phyloP scores from a whole-genome alignment of 2,888 invertebrate genomes.

The Parapristionchus giblindavisi region DNA sequence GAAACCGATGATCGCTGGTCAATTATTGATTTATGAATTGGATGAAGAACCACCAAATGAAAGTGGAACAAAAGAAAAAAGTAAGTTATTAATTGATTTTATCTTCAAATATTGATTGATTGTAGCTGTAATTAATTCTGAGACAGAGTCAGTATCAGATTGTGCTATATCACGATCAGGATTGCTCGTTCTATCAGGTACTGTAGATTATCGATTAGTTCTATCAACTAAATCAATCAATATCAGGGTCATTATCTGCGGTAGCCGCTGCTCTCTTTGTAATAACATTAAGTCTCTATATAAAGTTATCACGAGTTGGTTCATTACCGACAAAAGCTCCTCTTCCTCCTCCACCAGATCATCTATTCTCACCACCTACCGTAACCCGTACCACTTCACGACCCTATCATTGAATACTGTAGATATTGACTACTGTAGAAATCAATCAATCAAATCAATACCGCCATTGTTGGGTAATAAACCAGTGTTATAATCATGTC shows the following conservation, averaged over 20 bases:
- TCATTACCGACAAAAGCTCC: background rate
- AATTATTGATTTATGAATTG: conserved; percentile 67
- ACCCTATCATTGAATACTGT: conserved; percentile 5
- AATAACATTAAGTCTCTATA: conserved; percentile 39
- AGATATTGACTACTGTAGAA: background rate
- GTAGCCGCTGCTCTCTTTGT: conserved; percentile 41
- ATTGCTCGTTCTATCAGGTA: conserved; percentile 50
- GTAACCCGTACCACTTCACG: conserved; percentile 33
- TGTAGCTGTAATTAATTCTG: conserved; percentile 15
- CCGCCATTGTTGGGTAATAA: conserved; percentile 19
- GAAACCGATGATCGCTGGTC: conserved; percentile 65
- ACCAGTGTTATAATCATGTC: background rate
- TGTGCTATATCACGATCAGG: conserved; percentile 58
- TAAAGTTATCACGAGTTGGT: conserved; percentile 38
- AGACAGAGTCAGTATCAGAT: conserved; percentile 12
- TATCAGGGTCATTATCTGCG: conserved; percentile 4
- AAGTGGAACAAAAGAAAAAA: conserved; percentile 26
- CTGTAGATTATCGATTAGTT: conserved; percentile 13
- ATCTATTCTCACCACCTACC: conserved; percentile 31
- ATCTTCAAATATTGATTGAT: too few species aligned
- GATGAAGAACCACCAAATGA: conserved; percentile 67
- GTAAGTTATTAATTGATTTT: background rate
- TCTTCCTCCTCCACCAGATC: conserved; percentile 32
- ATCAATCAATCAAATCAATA: conserved; percentile 9
- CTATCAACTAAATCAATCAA: background rate